Conservation (phyloP, 2,888 invertebrate species). For the Ichneumoninae sp. region DNA sequence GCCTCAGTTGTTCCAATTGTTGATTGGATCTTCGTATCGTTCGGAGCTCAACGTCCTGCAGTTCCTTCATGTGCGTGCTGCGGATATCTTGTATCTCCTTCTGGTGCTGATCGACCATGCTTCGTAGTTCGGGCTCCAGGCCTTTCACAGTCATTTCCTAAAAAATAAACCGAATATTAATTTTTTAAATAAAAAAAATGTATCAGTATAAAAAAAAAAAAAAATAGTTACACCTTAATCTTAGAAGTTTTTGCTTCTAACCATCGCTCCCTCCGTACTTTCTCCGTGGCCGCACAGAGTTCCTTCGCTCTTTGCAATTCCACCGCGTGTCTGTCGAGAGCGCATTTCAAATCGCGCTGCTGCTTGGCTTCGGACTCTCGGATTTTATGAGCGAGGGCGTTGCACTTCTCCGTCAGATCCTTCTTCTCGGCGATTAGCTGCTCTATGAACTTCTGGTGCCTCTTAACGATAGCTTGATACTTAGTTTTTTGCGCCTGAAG, state of each 20-base stretch:
- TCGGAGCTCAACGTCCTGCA: constrained; percentile 88
- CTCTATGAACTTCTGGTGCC: constrained; percentile 94
- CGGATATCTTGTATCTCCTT: constrained; percentile 89
- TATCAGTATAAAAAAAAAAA: constrained; percentile 14
- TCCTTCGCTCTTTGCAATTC: constrained; percentile 91
- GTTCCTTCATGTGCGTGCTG: constrained; percentile 88
- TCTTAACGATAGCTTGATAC: constrained; percentile 89
- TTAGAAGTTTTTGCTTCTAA: constrained; percentile 93
- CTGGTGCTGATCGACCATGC: constrained; percentile 91
- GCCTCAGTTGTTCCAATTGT: constrained; percentile 87
- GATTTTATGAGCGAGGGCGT: constrained; percentile 88
- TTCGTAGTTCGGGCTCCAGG: constrained; percentile 92
- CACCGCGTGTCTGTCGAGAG: constrained; percentile 91
- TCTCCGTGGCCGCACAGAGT: constrained; percentile 91
- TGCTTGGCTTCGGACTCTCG: constrained; percentile 89
- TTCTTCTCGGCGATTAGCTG: constrained; percentile 92
- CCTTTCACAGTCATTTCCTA: constrained; percentile 94
- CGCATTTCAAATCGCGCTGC: constrained; percentile 88
- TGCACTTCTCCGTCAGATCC: constrained; percentile 90
- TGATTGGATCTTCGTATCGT: constrained; percentile 88
- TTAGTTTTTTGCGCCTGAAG: constrained; percentile 88
- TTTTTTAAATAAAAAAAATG: neutral
- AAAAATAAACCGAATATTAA: neutral
- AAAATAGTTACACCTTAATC: constrained; percentile 88
- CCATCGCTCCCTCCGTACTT: constrained; percentile 91